Percentiles rank a stretch among this genome's conserved stretches.
Evolutionary conservation across 2,113 vertebrate species (phyloP).

Genomic region (Perca fluviatilis): DNA sequence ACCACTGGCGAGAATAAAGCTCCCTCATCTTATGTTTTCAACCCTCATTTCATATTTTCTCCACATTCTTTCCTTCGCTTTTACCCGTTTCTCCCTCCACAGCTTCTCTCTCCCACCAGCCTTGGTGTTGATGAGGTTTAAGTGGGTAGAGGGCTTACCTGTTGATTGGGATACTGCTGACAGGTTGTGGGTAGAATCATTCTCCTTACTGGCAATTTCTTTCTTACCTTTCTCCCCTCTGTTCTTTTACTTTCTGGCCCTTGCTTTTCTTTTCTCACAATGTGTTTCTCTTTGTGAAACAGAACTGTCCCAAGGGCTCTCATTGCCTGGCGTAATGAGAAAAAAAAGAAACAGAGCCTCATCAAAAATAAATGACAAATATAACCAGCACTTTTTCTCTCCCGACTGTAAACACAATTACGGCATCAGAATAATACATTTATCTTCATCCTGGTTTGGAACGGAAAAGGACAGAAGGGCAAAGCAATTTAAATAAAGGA

Average conservation of each 20-base stretch:
- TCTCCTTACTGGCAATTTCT: neutral
- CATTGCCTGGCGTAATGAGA: constrained; percentile 47
- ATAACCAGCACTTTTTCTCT: constrained; percentile 34
- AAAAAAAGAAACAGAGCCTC: constrained; percentile 32
- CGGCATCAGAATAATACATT: neutral
- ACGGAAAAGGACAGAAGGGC: constrained; percentile 14
- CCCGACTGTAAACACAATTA: constrained; percentile 48
- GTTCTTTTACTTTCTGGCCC: neutral
- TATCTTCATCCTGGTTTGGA: constrained; percentile 23
- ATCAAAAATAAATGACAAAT: constrained; percentile 57
- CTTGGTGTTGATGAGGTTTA: constrained; percentile 10
- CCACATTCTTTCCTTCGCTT: neutral
- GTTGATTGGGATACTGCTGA: constrained; percentile 16
- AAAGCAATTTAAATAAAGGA: constrained; percentile 21
- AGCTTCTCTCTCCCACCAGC: constrained; percentile 11
- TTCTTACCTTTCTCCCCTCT: neutral
- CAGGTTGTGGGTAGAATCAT: neutral
- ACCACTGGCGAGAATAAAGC: constrained; percentile 23
- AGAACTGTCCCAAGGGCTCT: constrained; percentile 37
- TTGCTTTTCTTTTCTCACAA: neutral
- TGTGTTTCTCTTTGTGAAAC: constrained; percentile 5
- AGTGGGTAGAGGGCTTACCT: constrained; percentile 22
- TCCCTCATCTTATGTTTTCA: constrained; percentile 25
- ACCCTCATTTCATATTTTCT: constrained; percentile 7
- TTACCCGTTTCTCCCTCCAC: neutral